Conservation (phyloP, 2,888 invertebrate species). For the Epirrhoe alternata region DNA sequence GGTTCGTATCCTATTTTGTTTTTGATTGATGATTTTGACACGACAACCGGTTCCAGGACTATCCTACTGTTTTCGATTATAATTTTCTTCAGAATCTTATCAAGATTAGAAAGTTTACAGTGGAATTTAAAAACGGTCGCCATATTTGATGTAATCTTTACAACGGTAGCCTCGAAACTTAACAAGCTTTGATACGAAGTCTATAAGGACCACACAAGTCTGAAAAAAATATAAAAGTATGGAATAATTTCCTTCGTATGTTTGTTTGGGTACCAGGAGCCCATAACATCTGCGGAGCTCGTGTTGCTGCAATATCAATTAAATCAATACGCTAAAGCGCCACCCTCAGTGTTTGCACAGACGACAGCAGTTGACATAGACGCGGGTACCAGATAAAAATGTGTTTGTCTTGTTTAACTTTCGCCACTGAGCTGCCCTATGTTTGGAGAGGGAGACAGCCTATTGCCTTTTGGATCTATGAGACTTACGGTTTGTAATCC, state of each 20-base stretch:
- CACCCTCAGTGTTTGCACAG: constrained; percentile 75
- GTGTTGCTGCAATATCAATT: constrained; percentile 70
- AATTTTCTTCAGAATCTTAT: constrained; percentile 22
- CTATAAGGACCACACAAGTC: constrained; percentile 11
- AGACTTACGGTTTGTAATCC: constrained; percentile 37
- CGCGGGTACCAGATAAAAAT: constrained; percentile 76
- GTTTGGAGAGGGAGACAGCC: constrained; percentile 55
- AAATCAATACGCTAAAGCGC: constrained; percentile 65
- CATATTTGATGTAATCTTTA: constrained; percentile 34
- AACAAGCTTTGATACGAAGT: constrained; percentile 15
- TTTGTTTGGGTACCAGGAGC: constrained; percentile 51
- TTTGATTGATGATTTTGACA: constrained; percentile 63
- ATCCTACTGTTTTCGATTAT: constrained; percentile 18
- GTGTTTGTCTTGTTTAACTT: constrained; percentile 74
- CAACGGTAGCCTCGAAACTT: constrained; percentile 25
- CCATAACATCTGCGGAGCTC: constrained; percentile 59
- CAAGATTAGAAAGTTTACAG: constrained; percentile 38
- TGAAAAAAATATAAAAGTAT: constrained; percentile 3
- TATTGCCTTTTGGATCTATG: constrained; percentile 42
- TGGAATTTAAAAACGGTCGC: constrained; percentile 32
- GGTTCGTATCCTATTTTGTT: constrained; percentile 54
- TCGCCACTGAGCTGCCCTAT: constrained; percentile 65
- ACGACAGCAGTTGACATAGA: constrained; percentile 68
- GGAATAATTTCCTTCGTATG: constrained; percentile 35
- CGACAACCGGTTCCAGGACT: constrained; percentile 22